Conservation (phyloP, 2,888 invertebrate species). For the Chirona hameri region DNA sequence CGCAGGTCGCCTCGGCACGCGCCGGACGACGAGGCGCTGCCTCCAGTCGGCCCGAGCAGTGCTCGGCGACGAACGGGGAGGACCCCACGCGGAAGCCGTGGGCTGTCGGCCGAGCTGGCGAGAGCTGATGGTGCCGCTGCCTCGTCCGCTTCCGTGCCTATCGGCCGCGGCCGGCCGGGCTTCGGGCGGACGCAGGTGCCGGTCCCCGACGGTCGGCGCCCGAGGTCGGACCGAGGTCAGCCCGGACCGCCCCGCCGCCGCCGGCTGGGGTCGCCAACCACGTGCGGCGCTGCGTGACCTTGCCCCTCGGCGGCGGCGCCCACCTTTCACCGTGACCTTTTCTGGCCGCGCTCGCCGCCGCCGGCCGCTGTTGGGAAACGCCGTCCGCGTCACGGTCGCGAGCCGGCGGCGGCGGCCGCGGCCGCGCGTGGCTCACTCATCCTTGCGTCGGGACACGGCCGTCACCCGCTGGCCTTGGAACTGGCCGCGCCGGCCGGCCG, state of each 20-base stretch:
- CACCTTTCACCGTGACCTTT: conserved; percentile 26
- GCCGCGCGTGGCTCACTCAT: not conserved
- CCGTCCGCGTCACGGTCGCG: not conserved
- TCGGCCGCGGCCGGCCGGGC: not conserved
- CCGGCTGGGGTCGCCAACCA: not conserved
- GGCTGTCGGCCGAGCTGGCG: not conserved
- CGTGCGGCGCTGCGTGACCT: not conserved
- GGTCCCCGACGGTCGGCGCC: too few relatives aligned
- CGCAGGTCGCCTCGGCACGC: too few relatives aligned
- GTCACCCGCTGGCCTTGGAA: not conserved
- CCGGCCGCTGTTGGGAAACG: not conserved
- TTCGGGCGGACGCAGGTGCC: too few relatives aligned
- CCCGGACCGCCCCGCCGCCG: not conserved
- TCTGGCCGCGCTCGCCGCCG: not conserved
- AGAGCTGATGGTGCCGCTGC: not conserved
- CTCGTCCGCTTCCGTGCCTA: not conserved
- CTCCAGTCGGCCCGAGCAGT: too few relatives aligned
- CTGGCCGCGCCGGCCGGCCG: not conserved
- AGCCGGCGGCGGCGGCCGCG: not conserved
- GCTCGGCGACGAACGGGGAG: not conserved
- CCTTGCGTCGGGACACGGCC: not conserved
- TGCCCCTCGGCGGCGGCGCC: not conserved
- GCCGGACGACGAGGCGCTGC: too few relatives aligned
- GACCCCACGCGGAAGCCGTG: not conserved
- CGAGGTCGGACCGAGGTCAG: too few relatives aligned